Conservation (phyloP, 2,888 invertebrate species). For the Diplazon laetatorius region DNA sequence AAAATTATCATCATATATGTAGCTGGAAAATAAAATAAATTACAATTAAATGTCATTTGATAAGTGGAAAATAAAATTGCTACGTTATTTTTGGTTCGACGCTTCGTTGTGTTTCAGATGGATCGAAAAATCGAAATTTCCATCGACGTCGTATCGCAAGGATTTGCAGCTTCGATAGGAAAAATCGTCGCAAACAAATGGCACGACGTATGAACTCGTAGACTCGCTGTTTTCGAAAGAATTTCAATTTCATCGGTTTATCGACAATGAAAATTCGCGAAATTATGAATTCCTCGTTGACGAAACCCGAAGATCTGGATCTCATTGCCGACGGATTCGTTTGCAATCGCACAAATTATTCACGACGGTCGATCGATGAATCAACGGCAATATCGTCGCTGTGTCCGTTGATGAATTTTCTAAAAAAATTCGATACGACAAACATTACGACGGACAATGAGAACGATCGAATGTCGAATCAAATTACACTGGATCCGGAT, state of each 20-base stretch:
- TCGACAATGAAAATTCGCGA: background rate
- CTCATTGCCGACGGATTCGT: background rate
- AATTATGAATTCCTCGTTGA: slow-evolving; percentile 1
- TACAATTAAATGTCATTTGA: too few species aligned
- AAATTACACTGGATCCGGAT: background rate
- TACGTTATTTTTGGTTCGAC: too few species aligned
- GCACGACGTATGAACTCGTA: too few species aligned
- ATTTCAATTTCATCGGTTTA: too few species aligned
- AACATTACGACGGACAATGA: background rate
- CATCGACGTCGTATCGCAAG: slow-evolving; percentile 30
- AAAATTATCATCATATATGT: too few species aligned
- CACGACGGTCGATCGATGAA: background rate
- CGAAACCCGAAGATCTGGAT: background rate
- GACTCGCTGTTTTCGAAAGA: slow-evolving; percentile 8
- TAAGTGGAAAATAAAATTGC: too few species aligned
- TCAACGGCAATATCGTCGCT: background rate
- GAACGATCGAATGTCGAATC: slow-evolving; percentile 8
- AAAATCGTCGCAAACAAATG: slow-evolving; percentile 15
- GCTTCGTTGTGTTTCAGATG: too few species aligned
- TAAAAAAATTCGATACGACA: background rate
- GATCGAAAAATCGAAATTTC: too few species aligned
- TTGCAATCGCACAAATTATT: slow-evolving; percentile 2
- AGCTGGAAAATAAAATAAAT: too few species aligned
- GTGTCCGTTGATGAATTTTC: background rate
- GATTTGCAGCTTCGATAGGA: too few species aligned